Conservation (phyloP, 2,888 invertebrate genomes). For the Aphelenchoides bicaudatus region DNA sequence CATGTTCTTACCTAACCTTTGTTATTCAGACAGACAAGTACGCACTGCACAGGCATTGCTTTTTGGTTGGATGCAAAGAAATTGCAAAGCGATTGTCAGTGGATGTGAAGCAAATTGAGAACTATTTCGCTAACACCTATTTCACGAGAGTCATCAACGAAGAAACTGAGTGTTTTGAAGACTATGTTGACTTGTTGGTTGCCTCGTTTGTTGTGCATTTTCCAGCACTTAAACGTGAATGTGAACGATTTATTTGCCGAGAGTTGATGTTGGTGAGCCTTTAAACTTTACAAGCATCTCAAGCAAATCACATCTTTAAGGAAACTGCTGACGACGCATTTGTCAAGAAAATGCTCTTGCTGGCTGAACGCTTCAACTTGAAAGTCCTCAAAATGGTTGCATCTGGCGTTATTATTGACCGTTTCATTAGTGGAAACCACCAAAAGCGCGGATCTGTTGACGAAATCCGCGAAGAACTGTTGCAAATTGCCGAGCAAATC, state of each 20-base stretch:
- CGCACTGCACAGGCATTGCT: conserved; percentile 48
- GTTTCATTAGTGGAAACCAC: conserved; percentile 21
- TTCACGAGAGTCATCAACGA: conserved; percentile 48
- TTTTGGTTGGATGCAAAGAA: conserved; percentile 39
- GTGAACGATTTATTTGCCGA: conserved; percentile 53
- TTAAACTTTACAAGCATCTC: conserved; percentile 14
- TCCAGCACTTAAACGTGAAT: conserved; percentile 50
- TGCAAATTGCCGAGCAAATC: conserved; percentile 43
- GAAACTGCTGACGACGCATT: conserved; percentile 46
- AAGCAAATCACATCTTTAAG: conserved; percentile 34
- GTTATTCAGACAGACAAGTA: conserved; percentile 36
- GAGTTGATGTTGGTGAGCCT: conserved; percentile 50
- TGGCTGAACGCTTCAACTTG: conserved; percentile 51
- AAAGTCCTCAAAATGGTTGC: conserved; percentile 53
- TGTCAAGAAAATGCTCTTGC: conserved; percentile 51
- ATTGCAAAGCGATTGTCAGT: conserved; percentile 20
- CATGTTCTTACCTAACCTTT: no score
- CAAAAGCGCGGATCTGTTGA: conserved; percentile 23
- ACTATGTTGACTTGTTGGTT: conserved; percentile 50
- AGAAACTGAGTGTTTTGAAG: conserved; percentile 52
- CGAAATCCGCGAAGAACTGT: conserved; percentile 37
- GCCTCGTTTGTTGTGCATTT: conserved; percentile 48
- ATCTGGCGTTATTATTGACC: conserved; percentile 42
- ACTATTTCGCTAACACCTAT: conserved; percentile 50
- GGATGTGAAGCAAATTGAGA: neutral